phyloP scores from a whole-genome alignment of 2,797 vertebrate genomes.

The Anisognathus igniventris region DNA sequence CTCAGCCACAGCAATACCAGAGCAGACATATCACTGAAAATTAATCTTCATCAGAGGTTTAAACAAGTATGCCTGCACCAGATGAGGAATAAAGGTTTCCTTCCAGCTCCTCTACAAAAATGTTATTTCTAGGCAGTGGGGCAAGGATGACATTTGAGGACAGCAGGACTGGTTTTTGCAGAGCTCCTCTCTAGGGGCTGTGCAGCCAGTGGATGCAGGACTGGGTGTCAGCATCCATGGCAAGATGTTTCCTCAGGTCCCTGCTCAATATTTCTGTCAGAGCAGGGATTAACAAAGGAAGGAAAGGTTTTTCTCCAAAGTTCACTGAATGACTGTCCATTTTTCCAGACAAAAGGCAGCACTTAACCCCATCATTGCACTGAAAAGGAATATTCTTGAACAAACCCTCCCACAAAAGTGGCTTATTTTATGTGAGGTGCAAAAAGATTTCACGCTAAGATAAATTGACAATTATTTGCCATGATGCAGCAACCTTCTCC shows the following conservation, averaged over 20 bases:
- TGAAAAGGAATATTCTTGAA: neutral
- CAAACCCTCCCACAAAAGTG: neutral
- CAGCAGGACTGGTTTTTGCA: neutral
- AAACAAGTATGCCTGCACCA: neutral
- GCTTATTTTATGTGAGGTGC: neutral
- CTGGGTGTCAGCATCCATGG: neutral
- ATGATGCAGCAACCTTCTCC: neutral
- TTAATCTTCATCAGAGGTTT: neutral
- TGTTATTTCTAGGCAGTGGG: neutral
- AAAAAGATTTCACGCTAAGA: neutral
- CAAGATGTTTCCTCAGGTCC: neutral
- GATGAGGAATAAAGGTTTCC: accelerated
- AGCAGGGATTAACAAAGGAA: neutral
- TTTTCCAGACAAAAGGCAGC: neutral
- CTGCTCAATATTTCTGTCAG: neutral
- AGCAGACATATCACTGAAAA: neutral
- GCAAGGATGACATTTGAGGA: neutral
- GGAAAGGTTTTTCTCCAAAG: neutral
- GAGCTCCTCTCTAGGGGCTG: neutral
- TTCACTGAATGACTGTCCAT: neutral
- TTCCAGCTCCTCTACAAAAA: neutral
- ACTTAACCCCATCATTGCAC: neutral
- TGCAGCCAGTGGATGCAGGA: neutral
- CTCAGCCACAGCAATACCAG: neutral
- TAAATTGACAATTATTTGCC: conserved; percentile 5